Evolutionary conservation across 2,113 vertebrate species (phyloP), one percentile per base, ranked within the genome.

Genomic region (Epinephelus fuscoguttatus): DNA sequence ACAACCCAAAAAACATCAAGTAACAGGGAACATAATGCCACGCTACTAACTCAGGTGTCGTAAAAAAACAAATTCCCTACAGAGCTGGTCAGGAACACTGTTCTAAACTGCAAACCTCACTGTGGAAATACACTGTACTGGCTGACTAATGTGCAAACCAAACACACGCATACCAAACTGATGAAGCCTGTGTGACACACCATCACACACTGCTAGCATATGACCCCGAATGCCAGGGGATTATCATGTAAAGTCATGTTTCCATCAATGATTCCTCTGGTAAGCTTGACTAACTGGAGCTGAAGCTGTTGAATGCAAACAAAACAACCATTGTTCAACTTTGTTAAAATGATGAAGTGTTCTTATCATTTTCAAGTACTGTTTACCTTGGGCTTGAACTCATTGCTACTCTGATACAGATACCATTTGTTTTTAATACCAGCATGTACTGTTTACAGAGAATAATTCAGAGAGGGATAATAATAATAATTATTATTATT

Each of bases 151-250:
- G 80, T 68, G 40, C 68, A 70, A 85, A 79, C 67, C 82, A 85
- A 81, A 89, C 83, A 85, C 77, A 49, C 57, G 78, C 80, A 87
- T 91, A 82, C 92, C 87, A 78, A 71, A 87, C 18, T 15, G 50
- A 67, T 90, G 82, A 89, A 64, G 30, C 70, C 27, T 12, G 67
- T 13, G 82, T 86, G 77, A 90, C 75, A 75, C 74, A 49, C 50
- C 57, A 73, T 42, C 33, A 40, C 52, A 42, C 59, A 37, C 57
- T 9, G 70, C 30, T 13, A 63, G 57, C 70, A 50, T 50, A 61
- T 40, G 70, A 83, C 75, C 53, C 4, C 1, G 6, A 64, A 73
- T 30, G 47, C 37, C 33, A 49, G 21, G 4, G 76, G 62, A 63
- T 75, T 74, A 82, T 70, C 77, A 75, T 30, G 70, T 13, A n/a